A percentile compares a stretch with the other conserved stretches of the same genome.
phyloP scores from a whole-genome alignment of 1,140 invertebrate species.

The Steinernema feltiae region DNA sequence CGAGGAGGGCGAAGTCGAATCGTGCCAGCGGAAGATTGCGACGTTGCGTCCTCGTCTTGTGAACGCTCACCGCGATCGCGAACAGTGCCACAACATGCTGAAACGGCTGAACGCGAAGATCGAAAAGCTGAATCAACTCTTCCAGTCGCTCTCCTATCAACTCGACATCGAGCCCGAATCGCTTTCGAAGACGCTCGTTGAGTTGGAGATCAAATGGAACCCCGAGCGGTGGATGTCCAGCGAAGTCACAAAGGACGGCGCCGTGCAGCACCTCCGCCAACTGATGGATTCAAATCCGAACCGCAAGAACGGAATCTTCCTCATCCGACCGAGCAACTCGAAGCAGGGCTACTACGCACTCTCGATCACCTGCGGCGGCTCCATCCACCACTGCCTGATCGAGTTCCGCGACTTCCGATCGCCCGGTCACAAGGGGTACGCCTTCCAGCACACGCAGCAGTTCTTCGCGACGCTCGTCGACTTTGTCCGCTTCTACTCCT shows the following conservation, averaged over 20 bases:
- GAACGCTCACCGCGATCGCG: conserved; percentile 2
- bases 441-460: conserved; percentile 41
- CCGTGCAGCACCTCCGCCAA: not conserved
- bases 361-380: conserved; percentile 32
- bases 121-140: conserved; percentile 17
- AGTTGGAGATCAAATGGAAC: conserved; percentile 26
- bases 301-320: conserved; percentile 39
- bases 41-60: conserved; percentile 12
- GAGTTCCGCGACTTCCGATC: conserved; percentile 40
- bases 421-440: conserved; percentile 38
- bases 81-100: conserved; percentile 18
- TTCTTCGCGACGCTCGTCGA: conserved; percentile 43
- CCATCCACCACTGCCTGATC: conserved; percentile 39
- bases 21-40: conserved; percentile 14
- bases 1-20: conserved; percentile 8
- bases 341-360: conserved; percentile 43
- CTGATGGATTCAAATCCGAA: conserved; percentile 19
- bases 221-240: conserved; percentile 27
- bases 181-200: conserved; percentile 23
- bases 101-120: conserved; percentile 23
- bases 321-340: conserved; percentile 41
- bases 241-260: conserved; percentile 23
- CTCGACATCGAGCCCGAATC: conserved; percentile 32
- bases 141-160: conserved; percentile 23
- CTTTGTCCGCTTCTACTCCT: conserved; percentile 45